Evolutionary conservation across 1,140 invertebrate species (phyloP).

Genomic region (Uloborus diversus): DNA sequence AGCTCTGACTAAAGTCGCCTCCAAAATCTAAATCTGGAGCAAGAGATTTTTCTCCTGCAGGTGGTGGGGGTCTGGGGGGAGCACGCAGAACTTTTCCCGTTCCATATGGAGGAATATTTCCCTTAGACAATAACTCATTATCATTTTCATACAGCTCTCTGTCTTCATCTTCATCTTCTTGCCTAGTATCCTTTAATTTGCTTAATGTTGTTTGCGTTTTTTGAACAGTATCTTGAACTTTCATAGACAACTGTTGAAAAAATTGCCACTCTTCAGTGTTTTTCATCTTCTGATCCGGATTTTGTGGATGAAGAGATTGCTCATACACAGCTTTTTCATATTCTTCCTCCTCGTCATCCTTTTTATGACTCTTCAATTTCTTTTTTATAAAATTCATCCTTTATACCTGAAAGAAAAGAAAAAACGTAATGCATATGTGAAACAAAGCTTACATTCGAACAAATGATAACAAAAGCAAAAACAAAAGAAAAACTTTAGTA

Average conservation of each 20-base stretch:
- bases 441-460: too few species aligned
- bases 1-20: conserved; percentile 20
- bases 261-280: conserved; percentile 67
- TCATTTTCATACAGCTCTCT: conserved; percentile 54
- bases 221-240: conserved; percentile 64
- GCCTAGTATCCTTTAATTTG: conserved; percentile 61
- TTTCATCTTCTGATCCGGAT: conserved; percentile 55
- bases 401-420: not conserved
- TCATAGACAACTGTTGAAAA: conserved; percentile 66
- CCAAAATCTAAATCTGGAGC: conserved; percentile 45
- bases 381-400: conserved; percentile 58
- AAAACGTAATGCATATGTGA: too few species aligned
- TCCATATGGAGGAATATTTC: conserved; percentile 9
- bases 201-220: conserved; percentile 64
- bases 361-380: conserved; percentile 57
- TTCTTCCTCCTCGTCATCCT: conserved; percentile 52
- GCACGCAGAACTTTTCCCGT: conserved; percentile 26
- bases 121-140: conserved; percentile 31
- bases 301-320: conserved; percentile 44
- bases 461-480: too few species aligned
- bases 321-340: conserved; percentile 49
- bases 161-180: conserved; percentile 55
- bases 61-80: conserved; percentile 45
- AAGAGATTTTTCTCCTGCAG: conserved; percentile 17
- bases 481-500: too few species aligned